Evolutionary conservation across 2,113 vertebrate genomes (phyloP), one percentile per base, ranked within the genome.

Genomic region (Microcebus griseorufus): DNA sequence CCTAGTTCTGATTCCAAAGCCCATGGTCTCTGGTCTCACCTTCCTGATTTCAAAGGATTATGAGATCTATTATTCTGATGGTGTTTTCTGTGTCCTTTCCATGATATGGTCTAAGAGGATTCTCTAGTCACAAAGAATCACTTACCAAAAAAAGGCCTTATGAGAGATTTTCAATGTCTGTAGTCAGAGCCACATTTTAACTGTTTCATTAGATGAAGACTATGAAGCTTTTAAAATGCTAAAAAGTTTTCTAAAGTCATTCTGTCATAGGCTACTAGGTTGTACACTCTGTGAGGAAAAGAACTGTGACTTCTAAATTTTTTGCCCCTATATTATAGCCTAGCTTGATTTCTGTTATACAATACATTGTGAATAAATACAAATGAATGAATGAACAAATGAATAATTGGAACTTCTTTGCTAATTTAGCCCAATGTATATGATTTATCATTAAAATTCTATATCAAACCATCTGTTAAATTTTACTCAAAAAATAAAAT

Each of bases 221-320:
- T 48, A 60, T 67, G 65, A 84, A 73, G 45, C 22, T 88, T 95
- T 94, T 85, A 48, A 94, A 91, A 81, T 92, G 48, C 32, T 95
- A 48, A 79, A 79, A 87, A 82, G 23, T 72, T 88, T 78, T 80
- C 29, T 37, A 55, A 94, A 75, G 29, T 48, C 62, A 6, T 96
- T 94, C n/a, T 88, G 39, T 1, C 1, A 89, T 9, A 78, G 12
- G 25, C 42, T 79, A 79, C 10, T 78, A 73, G 18, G 42, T 79
- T 55, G 20, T 93, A 70, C 58, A 42, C 37, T 73, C 34, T 75
- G 65, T 87, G 39, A 87, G 9, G 17, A 27, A 73, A 79, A 95
- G 23, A 48, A 39, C 53, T 32, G 10, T 51, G 2, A 27, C 39
- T 82, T 93, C 53, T 32, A 69, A 62, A 18, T 89, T 79, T n/a